These are phyloP conservation scores for Brenthis hecate DNA, from an alignment of 2,888 invertebrate species.

Conservation along the genomic window DNA sequence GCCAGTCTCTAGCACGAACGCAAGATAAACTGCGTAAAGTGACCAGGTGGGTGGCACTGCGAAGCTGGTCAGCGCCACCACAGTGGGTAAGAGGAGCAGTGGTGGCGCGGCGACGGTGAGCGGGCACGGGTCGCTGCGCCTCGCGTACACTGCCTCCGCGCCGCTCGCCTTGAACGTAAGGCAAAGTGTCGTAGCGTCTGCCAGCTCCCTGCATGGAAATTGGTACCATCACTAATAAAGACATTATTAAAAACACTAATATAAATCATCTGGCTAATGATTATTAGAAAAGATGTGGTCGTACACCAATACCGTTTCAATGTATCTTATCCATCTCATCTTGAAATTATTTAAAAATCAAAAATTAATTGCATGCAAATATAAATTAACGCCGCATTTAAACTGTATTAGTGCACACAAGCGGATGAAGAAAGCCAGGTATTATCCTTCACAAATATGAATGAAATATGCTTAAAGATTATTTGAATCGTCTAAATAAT, in stretches of 20 bases:
- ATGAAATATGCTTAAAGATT: constrained; percentile 21
- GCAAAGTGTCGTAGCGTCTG: constrained; percentile 68
- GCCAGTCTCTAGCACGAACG: constrained; percentile 63
- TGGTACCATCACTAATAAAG: constrained; percentile 17
- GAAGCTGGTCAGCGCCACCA: constrained; percentile 63
- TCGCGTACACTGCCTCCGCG: constrained; percentile 61
- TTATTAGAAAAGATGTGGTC: background rate
- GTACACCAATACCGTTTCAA: background rate
- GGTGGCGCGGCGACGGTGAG: constrained; percentile 66
- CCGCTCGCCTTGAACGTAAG: constrained; percentile 65
- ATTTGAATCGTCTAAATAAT: background rate
- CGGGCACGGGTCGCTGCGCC: constrained; percentile 64
- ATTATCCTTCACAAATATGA: constrained; percentile 18
- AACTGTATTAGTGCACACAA: constrained; percentile 23
- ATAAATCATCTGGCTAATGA: background rate
- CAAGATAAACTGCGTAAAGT: constrained; percentile 63
- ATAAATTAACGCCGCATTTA: background rate
- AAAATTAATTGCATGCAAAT: too few relatives aligned
- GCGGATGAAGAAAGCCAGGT: constrained; percentile 47
- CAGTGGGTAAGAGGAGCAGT: constrained; percentile 71
- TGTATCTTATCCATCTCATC: background rate
- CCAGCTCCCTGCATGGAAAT: constrained; percentile 63
- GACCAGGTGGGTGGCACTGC: constrained; percentile 64
- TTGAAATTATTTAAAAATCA: background rate
- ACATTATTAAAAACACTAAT: background rate